Percentiles rank a stretch among this genome's conserved stretches.
Conservation (phyloP, 2,113 vertebrate species). For the Brevimyrus niger region DNA sequence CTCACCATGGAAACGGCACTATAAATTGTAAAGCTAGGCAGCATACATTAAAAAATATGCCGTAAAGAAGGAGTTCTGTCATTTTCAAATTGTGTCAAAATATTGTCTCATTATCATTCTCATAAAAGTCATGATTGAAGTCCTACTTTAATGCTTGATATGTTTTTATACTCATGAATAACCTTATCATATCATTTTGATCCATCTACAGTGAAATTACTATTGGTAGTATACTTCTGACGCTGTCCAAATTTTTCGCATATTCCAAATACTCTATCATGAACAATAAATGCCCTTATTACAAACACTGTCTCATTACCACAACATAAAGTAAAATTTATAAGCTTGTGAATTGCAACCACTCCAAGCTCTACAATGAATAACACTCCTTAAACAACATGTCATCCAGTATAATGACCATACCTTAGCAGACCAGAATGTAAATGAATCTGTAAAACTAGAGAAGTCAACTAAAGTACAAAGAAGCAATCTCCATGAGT, state of each 20-base stretch:
- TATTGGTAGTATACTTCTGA: background rate
- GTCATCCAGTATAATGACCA: background rate
- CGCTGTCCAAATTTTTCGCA: background rate
- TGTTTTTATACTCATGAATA: background rate
- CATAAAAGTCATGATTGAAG: background rate
- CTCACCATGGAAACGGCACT: background rate
- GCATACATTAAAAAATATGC: background rate
- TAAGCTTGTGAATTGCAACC: background rate
- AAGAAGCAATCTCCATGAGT: background rate
- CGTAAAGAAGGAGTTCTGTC: background rate
- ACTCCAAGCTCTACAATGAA: background rate
- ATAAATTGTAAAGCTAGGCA: background rate
- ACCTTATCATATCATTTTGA: background rate
- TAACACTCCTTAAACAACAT: background rate
- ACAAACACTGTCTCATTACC: background rate
- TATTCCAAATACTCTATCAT: background rate
- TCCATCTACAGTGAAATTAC: background rate
- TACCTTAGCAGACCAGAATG: background rate
- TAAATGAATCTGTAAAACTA: background rate
- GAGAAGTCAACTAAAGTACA: background rate
- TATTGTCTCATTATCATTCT: background rate
- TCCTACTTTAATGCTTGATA: background rate
- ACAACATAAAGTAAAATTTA: background rate
- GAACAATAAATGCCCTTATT: background rate
- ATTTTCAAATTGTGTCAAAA: background rate